phyloP scores from a whole-genome alignment of 1,140 invertebrate species.

The Drosophila ercepeae region DNA sequence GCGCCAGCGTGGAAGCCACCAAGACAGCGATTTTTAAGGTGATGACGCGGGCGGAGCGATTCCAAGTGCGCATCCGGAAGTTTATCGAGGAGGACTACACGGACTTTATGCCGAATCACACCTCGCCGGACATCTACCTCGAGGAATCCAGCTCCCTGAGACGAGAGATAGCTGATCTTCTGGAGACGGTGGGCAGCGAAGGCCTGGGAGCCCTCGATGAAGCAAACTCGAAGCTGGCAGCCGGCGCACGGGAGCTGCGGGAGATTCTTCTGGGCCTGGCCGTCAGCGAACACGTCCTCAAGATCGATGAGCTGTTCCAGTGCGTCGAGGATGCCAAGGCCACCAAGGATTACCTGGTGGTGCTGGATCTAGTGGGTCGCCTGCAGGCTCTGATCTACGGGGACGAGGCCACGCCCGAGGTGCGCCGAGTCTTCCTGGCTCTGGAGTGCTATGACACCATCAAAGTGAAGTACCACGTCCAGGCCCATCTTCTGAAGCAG shows the following conservation, averaged over 20 bases:
- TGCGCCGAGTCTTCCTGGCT: conserved; percentile 63
- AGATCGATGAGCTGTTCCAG: conserved; percentile 76
- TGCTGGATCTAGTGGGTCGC: conserved; percentile 62
- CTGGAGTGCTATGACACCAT: conserved; percentile 75
- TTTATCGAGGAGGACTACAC: conserved; percentile 77
- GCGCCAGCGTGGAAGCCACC: conserved; percentile 50
- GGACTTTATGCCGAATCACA: conserved; percentile 77
- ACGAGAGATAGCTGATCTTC: conserved; percentile 62
- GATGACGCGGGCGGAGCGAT: conserved; percentile 64
- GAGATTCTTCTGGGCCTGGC: conserved; percentile 65
- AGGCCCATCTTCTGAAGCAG: conserved; percentile 71
- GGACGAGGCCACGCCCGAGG: conserved; percentile 37
- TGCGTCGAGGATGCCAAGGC: conserved; percentile 71
- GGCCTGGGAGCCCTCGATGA: conserved; percentile 43
- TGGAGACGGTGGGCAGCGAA: conserved; percentile 56
- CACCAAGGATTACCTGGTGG: conserved; percentile 64
- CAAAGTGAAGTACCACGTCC: conserved; percentile 73
- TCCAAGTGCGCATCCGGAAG: conserved; percentile 63
- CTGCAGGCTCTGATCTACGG: conserved; percentile 64
- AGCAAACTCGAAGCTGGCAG: conserved; percentile 57
- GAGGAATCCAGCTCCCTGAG: conserved; percentile 60
- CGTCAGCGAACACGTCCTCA: conserved; percentile 65
- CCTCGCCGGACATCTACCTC: conserved; percentile 62
- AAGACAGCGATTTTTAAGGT: conserved; percentile 66
- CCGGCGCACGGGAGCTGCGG: conserved; percentile 49